A percentile compares a stretch with the other conserved stretches of the same genome.
These are phyloP conservation scores for Phyllostomus hastatus DNA, from an alignment of 2,113 vertebrate species.

Conservation along the genomic window DNA sequence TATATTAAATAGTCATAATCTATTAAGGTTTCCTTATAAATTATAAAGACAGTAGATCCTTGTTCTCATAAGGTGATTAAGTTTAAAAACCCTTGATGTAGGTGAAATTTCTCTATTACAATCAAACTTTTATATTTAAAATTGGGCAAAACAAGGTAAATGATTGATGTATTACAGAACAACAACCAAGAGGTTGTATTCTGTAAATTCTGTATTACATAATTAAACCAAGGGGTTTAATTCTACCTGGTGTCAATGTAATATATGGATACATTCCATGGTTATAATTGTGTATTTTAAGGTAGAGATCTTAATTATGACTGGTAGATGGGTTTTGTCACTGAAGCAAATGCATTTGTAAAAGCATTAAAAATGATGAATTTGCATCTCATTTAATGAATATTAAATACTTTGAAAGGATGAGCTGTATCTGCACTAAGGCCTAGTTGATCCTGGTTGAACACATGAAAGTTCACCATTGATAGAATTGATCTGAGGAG, in stretches of 20 bases:
- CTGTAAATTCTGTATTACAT: no score
- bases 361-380: constrained; percentile 17
- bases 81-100: neutral
- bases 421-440: neutral
- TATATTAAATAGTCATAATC: neutral
- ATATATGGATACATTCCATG: neutral
- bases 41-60: neutral
- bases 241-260: neutral
- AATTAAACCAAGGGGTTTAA: neutral
- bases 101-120: neutral
- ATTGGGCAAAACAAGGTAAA: neutral
- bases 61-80: neutral
- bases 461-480: neutral
- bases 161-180: neutral
- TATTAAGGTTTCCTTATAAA: neutral
- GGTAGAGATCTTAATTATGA: neutral
- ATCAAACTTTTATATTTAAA: neutral
- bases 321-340: neutral
- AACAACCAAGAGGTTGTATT: neutral
- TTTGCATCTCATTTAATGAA: constrained; percentile 68
- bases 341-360: neutral
- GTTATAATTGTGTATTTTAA: neutral
- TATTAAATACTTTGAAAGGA: constrained; percentile 21
- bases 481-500: neutral
- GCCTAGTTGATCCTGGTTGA: accelerated